These are phyloP conservation scores for Aphaenogaster ashmeadi DNA, from an alignment of 1,140 invertebrate species.

Conservation along the genomic window DNA sequence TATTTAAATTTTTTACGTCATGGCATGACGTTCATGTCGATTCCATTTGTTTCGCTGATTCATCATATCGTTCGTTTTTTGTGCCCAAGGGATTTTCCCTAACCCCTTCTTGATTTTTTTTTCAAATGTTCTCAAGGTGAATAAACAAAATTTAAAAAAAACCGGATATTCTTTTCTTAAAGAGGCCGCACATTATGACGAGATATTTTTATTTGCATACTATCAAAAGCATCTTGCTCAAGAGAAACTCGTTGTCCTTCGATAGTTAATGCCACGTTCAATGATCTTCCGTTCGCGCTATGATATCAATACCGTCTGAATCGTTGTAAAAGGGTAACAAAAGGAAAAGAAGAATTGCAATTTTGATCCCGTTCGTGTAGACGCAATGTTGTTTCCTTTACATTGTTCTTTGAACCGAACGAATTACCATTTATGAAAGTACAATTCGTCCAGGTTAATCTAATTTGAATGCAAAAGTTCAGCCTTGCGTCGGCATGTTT, in stretches of 20 bases:
- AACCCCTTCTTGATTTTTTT: neutral
- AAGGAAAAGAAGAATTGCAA: neutral
- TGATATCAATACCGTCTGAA: neutral
- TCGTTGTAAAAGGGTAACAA: neutral
- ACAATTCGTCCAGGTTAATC: neutral
- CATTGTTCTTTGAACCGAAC: neutral
- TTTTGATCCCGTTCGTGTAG: no score
- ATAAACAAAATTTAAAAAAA: neutral
- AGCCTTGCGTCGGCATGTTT: neutral
- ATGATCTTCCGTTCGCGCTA: conserved; percentile 19
- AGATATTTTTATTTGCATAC: neutral
- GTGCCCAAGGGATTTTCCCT: neutral
- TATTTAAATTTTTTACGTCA: neutral
- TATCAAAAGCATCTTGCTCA: neutral
- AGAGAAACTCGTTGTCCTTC: conserved; percentile 28
- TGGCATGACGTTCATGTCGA: neutral
- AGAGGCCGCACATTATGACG: neutral
- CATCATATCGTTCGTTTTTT: neutral
- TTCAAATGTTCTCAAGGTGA: neutral
- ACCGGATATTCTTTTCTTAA: neutral
- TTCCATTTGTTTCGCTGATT: neutral
- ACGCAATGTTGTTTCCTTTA: neutral
- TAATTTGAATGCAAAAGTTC: neutral
- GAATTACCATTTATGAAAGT: neutral
- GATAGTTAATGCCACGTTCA: conserved; percentile 16